phyloP scores from a whole-genome alignment of 2,888 invertebrate genomes.

The Pseudoips prasinana region DNA sequence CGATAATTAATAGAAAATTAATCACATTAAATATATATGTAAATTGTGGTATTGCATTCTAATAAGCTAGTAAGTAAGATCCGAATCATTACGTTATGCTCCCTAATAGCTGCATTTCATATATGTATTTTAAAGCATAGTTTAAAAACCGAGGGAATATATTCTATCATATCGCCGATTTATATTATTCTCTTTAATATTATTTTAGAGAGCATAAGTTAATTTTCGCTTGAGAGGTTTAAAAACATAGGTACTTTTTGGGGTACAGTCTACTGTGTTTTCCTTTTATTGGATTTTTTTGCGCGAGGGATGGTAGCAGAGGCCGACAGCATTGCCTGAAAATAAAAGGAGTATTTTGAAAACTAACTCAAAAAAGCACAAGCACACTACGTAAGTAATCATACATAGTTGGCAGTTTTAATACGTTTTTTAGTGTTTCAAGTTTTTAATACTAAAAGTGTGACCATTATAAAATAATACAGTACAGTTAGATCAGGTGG shows the following conservation, averaged over 20 bases:
- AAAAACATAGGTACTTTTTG: slow-evolving; percentile 31
- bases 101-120: too few relatives aligned
- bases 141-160: too few relatives aligned
- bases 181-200: too few relatives aligned
- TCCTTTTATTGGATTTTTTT: slow-evolving; percentile 88
- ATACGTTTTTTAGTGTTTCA: neutral
- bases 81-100: too few relatives aligned
- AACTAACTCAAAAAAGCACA: slow-evolving; percentile 62
- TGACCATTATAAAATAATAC: slow-evolving; percentile 15
- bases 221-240: slow-evolving; percentile 13
- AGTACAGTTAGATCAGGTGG: slow-evolving; percentile 10
- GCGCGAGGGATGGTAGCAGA: slow-evolving; percentile 88
- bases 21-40: too few relatives aligned
- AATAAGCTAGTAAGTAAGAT: too few relatives aligned
- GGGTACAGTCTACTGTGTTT: slow-evolving; percentile 73
- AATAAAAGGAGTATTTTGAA: slow-evolving; percentile 71
- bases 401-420: slow-evolving; percentile 12
- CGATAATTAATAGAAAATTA: too few relatives aligned
- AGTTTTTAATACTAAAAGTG: slow-evolving; percentile 12
- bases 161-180: too few relatives aligned
- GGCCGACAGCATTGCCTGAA: slow-evolving; percentile 85
- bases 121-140: too few relatives aligned
- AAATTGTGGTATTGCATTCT: too few relatives aligned
- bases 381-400: slow-evolving; percentile 34
- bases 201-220: slow-evolving; percentile 28